phyloP scores from a whole-genome alignment of 2,797 vertebrate genomes.

The Arnoldichthys spilopterus region DNA sequence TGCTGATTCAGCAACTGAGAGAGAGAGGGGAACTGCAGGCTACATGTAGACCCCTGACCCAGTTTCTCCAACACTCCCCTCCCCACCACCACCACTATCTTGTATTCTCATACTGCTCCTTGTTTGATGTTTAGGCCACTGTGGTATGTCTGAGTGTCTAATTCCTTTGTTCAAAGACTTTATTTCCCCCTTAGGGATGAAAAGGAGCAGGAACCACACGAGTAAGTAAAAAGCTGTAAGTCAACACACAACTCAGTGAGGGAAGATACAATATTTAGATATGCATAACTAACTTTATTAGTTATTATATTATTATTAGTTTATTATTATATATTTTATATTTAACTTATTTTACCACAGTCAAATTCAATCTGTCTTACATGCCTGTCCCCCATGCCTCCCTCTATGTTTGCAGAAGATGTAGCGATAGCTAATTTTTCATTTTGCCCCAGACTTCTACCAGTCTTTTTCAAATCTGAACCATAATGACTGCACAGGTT shows the following conservation, averaged over 20 bases:
- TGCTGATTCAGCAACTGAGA: constrained; percentile 44
- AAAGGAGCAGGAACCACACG: background rate
- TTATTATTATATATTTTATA: background rate
- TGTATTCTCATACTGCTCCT: background rate
- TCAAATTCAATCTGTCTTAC: background rate
- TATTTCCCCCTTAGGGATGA: no score
- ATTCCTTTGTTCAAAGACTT: background rate
- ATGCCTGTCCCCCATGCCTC: no score
- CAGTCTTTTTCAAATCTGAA: no score
- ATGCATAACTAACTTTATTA: no score
- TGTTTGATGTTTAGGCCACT: background rate
- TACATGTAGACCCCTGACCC: constrained; percentile 37
- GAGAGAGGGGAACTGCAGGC: background rate
- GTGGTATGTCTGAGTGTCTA: background rate
- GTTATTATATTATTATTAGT: no score
- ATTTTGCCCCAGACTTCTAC: no score
- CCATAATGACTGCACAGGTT: no score
- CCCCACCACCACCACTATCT: background rate
- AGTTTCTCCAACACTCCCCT: background rate
- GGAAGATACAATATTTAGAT: background rate
- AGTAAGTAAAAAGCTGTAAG: background rate
- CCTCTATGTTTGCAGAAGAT: no score
- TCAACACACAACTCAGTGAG: background rate
- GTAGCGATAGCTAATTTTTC: no score
- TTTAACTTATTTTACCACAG: background rate